Evolutionary conservation across 2,888 invertebrate species (phyloP), one percentile per base, ranked within the genome.

Genomic region (Lingula anatina): DNA sequence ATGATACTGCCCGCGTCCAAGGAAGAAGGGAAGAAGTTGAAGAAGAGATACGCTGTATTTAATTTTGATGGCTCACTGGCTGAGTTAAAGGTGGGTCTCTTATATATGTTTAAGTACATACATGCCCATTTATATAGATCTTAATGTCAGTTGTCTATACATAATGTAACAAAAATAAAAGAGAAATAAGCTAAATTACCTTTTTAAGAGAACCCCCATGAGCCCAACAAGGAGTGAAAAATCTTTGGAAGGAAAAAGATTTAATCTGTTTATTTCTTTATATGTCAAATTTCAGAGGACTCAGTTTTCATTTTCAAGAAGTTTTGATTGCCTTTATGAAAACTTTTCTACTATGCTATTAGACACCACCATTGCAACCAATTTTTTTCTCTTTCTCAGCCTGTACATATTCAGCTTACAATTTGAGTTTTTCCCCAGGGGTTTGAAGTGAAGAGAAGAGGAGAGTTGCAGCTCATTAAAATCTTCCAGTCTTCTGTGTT

Each of bases 111-210:
- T 74, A 86, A 95, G 88, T 21, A 85, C 84, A 18, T 99, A 99
- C 76, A 99, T 99, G 80, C 95, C 97, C 0, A 97, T 99, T 59
- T 99, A 97, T 81, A 99, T 99, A 74, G 99, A 99, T 81, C 96
- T 77, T 1, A 97, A 99, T 75, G 99, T 97, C 0, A 97, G 97
- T 0, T 99, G 99, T 74, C 81, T 90, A 54, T 95, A 94, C 0
- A 99, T 99, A 97, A 92, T 99, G 43, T 78, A 99, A 51, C 99
- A 99, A 0, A 96, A 99, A 0, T 90, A 96, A 0, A 99, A 97
- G 70, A 99, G 99, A n/a, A n/a, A n/a, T n/a, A n/a, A n/a, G n/a
- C n/a, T n/a, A n/a, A n/a, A n/a, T n/a, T n/a, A n/a, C n/a, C n/a
- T n/a, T n/a, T n/a, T n/a, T n/a, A n/a, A n/a, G n/a, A n/a, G n/a